Percentiles rank a stretch among this genome's conserved stretches.
phyloP scores from a whole-genome alignment of 2,888 invertebrate species.

The Zelleria hepariella region DNA sequence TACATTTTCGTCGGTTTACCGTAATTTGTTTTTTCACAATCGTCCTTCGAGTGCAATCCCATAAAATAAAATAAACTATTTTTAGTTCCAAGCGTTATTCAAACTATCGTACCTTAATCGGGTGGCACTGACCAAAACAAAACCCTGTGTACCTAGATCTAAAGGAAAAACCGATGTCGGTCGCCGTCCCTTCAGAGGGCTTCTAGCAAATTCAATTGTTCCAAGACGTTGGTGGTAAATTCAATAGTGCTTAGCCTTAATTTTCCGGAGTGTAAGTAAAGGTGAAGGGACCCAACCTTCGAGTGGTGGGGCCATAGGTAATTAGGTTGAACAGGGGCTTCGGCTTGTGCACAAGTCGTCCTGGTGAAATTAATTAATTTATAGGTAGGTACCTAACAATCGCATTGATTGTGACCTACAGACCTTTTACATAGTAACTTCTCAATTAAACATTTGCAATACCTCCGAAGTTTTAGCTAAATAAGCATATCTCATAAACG shows the following conservation, averaged over 20 bases:
- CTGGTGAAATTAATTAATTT: not conserved
- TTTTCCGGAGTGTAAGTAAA: conserved; percentile 11
- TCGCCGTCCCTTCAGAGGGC: not conserved
- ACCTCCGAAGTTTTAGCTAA: not conserved
- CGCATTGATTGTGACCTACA: not conserved
- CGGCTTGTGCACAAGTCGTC: not conserved
- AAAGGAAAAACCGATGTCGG: not conserved
- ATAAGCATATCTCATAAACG: not conserved
- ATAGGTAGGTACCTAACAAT: not conserved
- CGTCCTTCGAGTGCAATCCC: too few species aligned
- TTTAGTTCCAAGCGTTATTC: too few species aligned
- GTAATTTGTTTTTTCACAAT: too few species aligned
- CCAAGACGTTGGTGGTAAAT: not conserved
- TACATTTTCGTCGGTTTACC: too few species aligned
- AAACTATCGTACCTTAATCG: too few species aligned
- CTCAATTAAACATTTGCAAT: not conserved
- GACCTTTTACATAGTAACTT: not conserved
- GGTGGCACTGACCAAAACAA: too few species aligned
- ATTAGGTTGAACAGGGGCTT: not conserved
- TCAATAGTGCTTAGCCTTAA: conserved; percentile 11
- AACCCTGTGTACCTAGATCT: too few species aligned
- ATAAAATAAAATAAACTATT: too few species aligned
- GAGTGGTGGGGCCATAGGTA: too few species aligned
- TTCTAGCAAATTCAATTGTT: conserved; percentile 6
- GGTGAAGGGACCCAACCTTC: too few species aligned